Percentiles rank a stretch among this genome's conserved stretches.
Conservation (phyloP, 64 coral and sea anemone species). For the Hydrozoanthus tunicans region DNA sequence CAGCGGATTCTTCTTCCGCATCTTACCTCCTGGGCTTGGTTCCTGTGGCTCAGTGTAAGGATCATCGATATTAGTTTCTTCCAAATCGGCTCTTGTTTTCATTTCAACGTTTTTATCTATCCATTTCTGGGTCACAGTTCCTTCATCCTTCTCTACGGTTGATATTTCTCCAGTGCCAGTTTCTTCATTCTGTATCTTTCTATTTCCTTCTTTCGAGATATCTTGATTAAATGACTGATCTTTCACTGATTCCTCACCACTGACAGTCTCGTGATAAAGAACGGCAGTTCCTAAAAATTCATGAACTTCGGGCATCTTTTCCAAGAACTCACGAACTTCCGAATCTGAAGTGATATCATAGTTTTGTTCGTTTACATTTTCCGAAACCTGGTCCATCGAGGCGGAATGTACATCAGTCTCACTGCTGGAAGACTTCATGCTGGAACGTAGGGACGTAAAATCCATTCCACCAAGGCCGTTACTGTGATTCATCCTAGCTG, state of each 20-base stretch:
- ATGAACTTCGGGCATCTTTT: constrained; percentile 42
- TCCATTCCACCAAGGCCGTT: background rate
- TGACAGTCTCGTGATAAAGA: background rate
- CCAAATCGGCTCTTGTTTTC: constrained; percentile 7
- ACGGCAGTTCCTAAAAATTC: constrained; percentile 19
- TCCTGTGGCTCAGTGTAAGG: background rate
- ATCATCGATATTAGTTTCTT: constrained; percentile 28
- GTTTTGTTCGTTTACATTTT: background rate
- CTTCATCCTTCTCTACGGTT: background rate
- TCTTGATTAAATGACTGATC: constrained; percentile 37
- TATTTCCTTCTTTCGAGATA: constrained; percentile 15
- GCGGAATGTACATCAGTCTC: constrained; percentile 19
- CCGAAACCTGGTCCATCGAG: constrained; percentile 13
- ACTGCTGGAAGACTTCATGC: constrained; percentile 37
- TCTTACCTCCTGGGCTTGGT: background rate
- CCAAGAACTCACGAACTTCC: constrained; percentile 25
- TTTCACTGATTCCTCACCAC: constrained; percentile 28
- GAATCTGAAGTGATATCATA: constrained; percentile 5
- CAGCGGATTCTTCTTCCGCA: background rate
- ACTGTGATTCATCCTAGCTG: constrained; percentile 11
- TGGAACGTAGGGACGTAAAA: background rate
- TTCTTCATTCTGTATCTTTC: constrained; percentile 24
- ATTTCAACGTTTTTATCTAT: constrained; percentile 17
- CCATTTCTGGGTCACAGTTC: background rate
- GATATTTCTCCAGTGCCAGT: background rate